A percentile compares a stretch with the other conserved stretches of the same genome.
Conservation (phyloP, 2,888 invertebrate genomes). For the Crocallis elinguaria region DNA sequence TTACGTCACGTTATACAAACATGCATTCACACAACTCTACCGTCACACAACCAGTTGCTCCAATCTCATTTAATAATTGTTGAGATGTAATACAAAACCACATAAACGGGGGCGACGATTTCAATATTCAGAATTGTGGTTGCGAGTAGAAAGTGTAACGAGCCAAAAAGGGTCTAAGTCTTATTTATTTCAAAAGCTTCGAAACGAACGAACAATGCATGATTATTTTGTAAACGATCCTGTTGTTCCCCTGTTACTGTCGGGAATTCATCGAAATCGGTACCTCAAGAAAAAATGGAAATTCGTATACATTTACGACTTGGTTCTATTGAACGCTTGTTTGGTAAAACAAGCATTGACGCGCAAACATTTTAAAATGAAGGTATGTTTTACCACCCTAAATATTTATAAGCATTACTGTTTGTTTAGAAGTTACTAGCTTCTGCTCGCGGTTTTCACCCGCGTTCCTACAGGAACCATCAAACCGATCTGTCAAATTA, state of each 20-base stretch:
- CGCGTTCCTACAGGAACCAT: too few species aligned
- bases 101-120: not conserved
- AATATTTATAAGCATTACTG: too few species aligned
- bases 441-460: too few species aligned
- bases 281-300: not conserved
- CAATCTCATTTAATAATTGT: not conserved
- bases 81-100: not conserved
- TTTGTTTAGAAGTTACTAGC: too few species aligned
- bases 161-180: not conserved
- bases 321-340: not conserved
- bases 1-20: not conserved
- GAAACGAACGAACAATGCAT: not conserved
- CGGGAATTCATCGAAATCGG: not conserved
- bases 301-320: too few species aligned
- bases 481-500: too few species aligned
- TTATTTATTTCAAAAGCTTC: conserved; percentile 1
- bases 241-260: not conserved
- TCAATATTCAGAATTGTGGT: not conserved
- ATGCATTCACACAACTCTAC: not conserved
- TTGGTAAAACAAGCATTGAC: too few species aligned
- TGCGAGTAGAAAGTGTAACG: not conserved
- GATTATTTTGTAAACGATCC: conserved; percentile 3
- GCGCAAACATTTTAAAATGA: too few species aligned
- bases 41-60: not conserved
- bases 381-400: too few species aligned